Evolutionary conservation across 37 sponge, comb jelly and placozoan genomes (phyloP).

Genomic region (Crambe crambe): DNA sequence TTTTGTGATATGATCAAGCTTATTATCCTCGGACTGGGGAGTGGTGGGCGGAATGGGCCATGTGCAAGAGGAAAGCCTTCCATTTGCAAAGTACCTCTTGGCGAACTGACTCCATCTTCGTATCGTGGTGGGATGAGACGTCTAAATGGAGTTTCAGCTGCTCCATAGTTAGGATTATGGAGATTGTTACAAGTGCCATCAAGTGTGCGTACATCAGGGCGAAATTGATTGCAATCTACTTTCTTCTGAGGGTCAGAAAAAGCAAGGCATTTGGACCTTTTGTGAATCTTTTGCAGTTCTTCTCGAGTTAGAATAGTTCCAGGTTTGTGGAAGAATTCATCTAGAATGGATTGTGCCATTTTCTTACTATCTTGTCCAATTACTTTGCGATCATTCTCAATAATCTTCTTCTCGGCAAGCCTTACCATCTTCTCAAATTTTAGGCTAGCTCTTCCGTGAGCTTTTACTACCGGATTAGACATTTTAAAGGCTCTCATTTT

Average conservation of each 20-base stretch:
- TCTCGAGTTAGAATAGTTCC: not conserved
- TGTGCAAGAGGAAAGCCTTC: not conserved
- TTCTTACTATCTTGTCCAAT: not conserved
- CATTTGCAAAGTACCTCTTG: conserved; percentile 63
- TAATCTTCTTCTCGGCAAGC: not conserved
- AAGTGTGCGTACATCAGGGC: conserved; percentile 30
- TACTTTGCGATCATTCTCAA: not conserved
- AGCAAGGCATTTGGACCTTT: not conserved
- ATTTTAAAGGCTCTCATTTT: not conserved
- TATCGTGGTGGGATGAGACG: conserved; percentile 72
- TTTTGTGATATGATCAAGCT: conserved; percentile 22
- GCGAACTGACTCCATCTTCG: conserved; percentile 71
- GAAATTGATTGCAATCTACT: not conserved
- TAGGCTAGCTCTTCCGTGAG: not conserved
- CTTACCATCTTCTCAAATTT: not conserved
- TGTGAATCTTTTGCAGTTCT: not conserved
- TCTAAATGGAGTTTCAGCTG: conserved; percentile 56
- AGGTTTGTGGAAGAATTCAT: not conserved
- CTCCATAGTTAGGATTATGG: conserved; percentile 63
- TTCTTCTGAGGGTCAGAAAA: not conserved
- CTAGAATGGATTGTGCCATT: not conserved
- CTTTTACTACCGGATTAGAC: not conserved
- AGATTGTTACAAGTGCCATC: conserved; percentile 95
- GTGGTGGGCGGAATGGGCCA: conserved; percentile 55
- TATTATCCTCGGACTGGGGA: conserved; percentile 78